Base-by-base conservation (phyloP, 2,888 invertebrate genomes). In the Peribatodes rhomboidaria region DNA sequence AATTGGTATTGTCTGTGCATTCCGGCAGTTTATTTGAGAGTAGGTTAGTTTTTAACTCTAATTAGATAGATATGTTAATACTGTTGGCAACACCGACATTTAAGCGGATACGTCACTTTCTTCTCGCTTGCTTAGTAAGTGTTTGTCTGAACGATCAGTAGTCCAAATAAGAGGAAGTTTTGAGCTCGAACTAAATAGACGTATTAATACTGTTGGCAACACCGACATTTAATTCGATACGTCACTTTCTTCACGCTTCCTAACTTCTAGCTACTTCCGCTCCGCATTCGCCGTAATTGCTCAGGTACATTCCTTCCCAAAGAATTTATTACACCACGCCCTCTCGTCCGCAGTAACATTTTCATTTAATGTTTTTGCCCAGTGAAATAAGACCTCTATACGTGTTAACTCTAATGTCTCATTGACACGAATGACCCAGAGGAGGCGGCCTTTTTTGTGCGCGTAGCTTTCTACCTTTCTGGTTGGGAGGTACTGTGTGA, bases 341-440 rank as follows among this genome's bases (percentile, higher is more conserved):
- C 33, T 73, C 74, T 70, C 76, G 77, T 77, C 80, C 72, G 77
- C 78, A 76, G 82, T 80, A 79, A 87, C 86, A 78, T 86, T 86
- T 87, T 86, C 85, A 86, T 89, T 88, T 85, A 83, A 87, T 84
- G 82, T 85, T 84, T 82, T 85, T 82, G 74, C 80, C 76, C 77
- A 74, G 76, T 80, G 81, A 82, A 86, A 83, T 85, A 86, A 85
- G 81, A 82, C 76, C 74, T 75, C 80, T 84, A 83, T 83, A 83
- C 81, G 83, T 82, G 84, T 84, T 84, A 84, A 81, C 81, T 81
- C 81, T 89, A 88, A 90, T 88, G 87, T 78, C 76, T 75, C 82
- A 84, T 86, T 86, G 87, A 78, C 90, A 90, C 87, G 88, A 86
- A 72, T 61, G 59, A 44, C 65, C 66, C 69, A 63, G 50, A 47